Conservation (phyloP, 1,140 invertebrate species). For the Andricus grossulariae region DNA sequence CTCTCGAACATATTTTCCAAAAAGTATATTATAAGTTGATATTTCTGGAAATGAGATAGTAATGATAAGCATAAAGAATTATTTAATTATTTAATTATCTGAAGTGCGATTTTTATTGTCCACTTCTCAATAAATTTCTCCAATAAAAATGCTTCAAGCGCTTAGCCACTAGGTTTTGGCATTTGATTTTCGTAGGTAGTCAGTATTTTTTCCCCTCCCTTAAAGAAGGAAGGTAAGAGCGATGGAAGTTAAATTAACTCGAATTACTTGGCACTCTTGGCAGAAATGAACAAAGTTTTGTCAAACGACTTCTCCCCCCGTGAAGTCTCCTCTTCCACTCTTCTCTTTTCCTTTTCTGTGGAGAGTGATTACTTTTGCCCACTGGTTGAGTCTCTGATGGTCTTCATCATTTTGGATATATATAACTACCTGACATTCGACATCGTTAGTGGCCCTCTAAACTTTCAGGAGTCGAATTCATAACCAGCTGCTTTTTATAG, state of each 20-base stretch:
- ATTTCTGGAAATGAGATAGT: too few species aligned
- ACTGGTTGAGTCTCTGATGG: conserved; percentile 37
- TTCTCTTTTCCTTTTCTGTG: neutral
- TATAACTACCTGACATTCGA: conserved; percentile 19
- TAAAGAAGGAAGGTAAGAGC: conserved; percentile 27
- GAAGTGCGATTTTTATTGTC: neutral
- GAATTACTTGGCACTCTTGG: conserved; percentile 51
- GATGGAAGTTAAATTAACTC: conserved; percentile 60
- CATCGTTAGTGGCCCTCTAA: neutral
- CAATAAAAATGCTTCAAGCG: neutral
- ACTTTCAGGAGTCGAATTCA: neutral
- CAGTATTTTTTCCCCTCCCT: conserved; percentile 35
- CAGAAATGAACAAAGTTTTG: conserved; percentile 59
- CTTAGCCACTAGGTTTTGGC: neutral
- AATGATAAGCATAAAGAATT: too few species aligned
- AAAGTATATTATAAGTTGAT: too few species aligned
- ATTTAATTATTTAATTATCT: neutral
- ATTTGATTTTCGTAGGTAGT: conserved; percentile 32
- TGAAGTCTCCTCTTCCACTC: neutral
- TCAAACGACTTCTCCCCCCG: conserved; percentile 46
- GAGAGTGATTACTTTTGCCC: conserved; percentile 38
- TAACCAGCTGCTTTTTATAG: neutral
- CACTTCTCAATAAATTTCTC: neutral
- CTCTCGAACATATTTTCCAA: too few species aligned
- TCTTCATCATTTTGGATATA: conserved; percentile 31